Evolutionary conservation across 2,113 vertebrate genomes (phyloP).

Genomic region (Misgurnus anguillicaudatus): DNA sequence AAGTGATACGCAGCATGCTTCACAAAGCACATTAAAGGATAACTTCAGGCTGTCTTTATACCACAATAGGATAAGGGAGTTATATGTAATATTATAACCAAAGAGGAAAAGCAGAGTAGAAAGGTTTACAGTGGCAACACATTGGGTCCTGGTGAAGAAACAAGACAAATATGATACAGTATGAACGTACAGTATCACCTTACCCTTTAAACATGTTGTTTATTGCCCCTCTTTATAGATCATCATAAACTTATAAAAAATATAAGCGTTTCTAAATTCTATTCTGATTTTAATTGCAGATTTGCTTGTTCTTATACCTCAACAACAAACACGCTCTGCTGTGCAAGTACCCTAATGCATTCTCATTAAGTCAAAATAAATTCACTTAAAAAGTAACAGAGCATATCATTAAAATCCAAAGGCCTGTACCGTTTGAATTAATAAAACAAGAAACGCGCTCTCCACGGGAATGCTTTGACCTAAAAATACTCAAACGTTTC

Average conservation of each 20-base stretch:
- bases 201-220: slow-evolving; percentile 4
- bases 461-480: slow-evolving; percentile 31
- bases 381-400: slow-evolving; percentile 4
- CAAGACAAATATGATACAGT: neutral
- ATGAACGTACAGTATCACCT: too few relatives aligned
- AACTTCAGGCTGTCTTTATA: neutral
- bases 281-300: slow-evolving; percentile 11
- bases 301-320: neutral
- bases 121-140: too few relatives aligned
- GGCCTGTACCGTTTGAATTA: slow-evolving; percentile 15
- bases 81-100: neutral
- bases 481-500: slow-evolving; percentile 44
- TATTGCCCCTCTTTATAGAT: slow-evolving; percentile 16
- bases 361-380: slow-evolving; percentile 13
- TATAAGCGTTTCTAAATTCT: neutral
- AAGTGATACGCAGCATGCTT: neutral
- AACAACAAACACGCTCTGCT: slow-evolving; percentile 3
- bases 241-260: neutral
- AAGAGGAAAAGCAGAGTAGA: neutral
- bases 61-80: too few relatives aligned
- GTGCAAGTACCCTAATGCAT: slow-evolving; percentile 17
- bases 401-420: slow-evolving; percentile 26
- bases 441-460: slow-evolving; percentile 36
- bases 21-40: neutral
- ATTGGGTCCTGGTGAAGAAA: neutral